A percentile compares a stretch with the other conserved stretches of the same genome.
phyloP scores from a whole-genome alignment of 2,113 vertebrate species.

The Elaphurus davidianus region DNA sequence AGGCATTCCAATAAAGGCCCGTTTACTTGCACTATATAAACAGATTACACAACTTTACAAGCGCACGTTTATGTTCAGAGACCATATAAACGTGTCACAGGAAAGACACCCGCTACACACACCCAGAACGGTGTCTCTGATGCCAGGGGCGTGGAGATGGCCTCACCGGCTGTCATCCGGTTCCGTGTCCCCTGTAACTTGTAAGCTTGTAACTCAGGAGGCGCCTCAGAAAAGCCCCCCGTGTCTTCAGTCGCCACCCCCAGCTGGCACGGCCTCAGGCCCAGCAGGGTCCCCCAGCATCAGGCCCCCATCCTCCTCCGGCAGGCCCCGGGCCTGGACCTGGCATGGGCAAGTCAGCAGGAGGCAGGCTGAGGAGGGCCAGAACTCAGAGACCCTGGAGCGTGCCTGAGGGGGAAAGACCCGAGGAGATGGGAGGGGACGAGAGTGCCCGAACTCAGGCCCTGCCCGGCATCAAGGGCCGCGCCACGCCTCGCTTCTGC shows the following conservation, averaged over 20 bases:
- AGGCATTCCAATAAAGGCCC: not conserved
- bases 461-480: accelerated
- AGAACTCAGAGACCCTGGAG: not conserved
- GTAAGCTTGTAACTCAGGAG: not conserved
- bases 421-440: accelerated
- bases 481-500: not conserved
- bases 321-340: accelerated
- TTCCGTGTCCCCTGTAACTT: not conserved
- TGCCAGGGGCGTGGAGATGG: accelerated
- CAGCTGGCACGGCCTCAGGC: accelerated
- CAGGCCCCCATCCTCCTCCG: not conserved
- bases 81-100: accelerated
- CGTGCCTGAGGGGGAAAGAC: accelerated
- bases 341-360: accelerated
- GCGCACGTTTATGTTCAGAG: not conserved
- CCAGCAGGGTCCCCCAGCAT: not conserved
- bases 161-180: not conserved
- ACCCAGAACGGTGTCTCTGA: accelerated
- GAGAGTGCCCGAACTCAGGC: not conserved
- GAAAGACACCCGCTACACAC: not conserved
- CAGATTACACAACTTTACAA: not conserved
- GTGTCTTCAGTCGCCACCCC: too few relatives aligned
- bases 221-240: not conserved
- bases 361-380: not conserved
- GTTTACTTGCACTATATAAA: accelerated